Base-by-base conservation (phyloP, 2,888 invertebrate genomes). In the Mimachlamys varia region DNA sequence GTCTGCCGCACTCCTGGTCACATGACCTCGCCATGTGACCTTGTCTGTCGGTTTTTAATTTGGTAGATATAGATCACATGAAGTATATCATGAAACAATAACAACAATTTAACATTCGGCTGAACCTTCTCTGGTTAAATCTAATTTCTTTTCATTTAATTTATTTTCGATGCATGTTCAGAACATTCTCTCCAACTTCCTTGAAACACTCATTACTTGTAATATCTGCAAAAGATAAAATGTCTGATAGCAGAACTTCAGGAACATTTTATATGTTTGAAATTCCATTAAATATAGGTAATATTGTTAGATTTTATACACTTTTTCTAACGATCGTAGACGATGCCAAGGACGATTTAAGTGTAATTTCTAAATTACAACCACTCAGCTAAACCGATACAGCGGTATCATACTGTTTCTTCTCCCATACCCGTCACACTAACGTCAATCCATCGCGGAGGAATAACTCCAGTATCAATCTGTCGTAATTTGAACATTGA, bases 241-340 rank as follows among this genome's bases (percentile, higher is more conserved):
- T 0, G 76, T 27, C 76, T 76, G 76, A 76, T 76, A 76, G 12
- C 15, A 12, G 33, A 76, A 27, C 33, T 76, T 76, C 76, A 27
- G 33, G 33, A 76, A 76, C 76, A 76, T 76, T 76, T 76, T 76
- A 76, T 27, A 76, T 76, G 27, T 76, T 76, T 76, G 27, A 76
- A 76, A 76, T 76, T 76, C 76, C 76, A 76, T 76, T 76, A 76
- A 76, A 76, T 76, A 76, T 33, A 76, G 76, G 76, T 22, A 76
- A 76, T 76, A 76, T 76, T 76, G 12, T 33, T 33, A 33, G 76
- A 76, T 76, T 76, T 76, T 76, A 12, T 53, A 33, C 1, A 76
- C 27, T 33, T 27, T 19, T n/a, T 62, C 33, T 76, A 33, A 76
- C 76, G 33, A 76, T 76, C 76, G 27, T 10, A 33, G 33, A 76